Conservation (phyloP, 2,888 invertebrate genomes). For the Philopedon plagiatum region DNA sequence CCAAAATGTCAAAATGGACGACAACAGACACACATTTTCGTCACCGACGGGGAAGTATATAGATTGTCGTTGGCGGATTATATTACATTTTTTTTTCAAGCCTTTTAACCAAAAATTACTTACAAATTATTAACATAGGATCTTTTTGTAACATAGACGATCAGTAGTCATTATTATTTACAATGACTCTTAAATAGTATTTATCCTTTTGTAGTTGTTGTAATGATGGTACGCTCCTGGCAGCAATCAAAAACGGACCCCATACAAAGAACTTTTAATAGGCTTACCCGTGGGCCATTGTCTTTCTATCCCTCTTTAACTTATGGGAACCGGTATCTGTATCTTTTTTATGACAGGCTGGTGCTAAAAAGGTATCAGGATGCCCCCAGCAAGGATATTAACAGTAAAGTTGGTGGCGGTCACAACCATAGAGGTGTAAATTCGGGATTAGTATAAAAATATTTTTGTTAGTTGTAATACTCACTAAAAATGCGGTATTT, state of each 20-base stretch:
- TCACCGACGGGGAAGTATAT: too few relatives aligned
- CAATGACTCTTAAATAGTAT: too few relatives aligned
- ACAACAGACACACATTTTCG: too few relatives aligned
- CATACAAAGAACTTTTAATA: conserved; percentile 65
- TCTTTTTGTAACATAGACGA: too few relatives aligned
- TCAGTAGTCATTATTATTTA: too few relatives aligned
- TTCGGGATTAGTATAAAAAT: background rate
- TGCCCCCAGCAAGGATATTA: conserved; percentile 65
- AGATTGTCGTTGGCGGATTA: too few relatives aligned
- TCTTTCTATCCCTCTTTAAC: conserved; percentile 34
- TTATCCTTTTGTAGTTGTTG: too few relatives aligned
- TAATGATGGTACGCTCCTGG: conserved; percentile 62
- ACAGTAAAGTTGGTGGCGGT: conserved; percentile 28
- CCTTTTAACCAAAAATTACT: too few relatives aligned
- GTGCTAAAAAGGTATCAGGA: conserved; percentile 59
- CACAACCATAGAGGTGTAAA: conserved; percentile 16
- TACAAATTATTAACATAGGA: too few relatives aligned
- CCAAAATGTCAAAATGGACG: too few relatives aligned
- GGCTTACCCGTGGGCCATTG: conserved; percentile 52
- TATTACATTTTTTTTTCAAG: too few relatives aligned
- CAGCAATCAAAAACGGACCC: conserved; percentile 68
- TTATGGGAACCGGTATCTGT: conserved; percentile 21
- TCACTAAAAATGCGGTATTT: too few relatives aligned
- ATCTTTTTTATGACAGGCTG: conserved; percentile 29
- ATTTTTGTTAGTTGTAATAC: background rate